Evolutionary conservation across 1,140 invertebrate species (phyloP), one percentile per base, ranked within the genome.

Genomic region (Drosophila pachea): DNA sequence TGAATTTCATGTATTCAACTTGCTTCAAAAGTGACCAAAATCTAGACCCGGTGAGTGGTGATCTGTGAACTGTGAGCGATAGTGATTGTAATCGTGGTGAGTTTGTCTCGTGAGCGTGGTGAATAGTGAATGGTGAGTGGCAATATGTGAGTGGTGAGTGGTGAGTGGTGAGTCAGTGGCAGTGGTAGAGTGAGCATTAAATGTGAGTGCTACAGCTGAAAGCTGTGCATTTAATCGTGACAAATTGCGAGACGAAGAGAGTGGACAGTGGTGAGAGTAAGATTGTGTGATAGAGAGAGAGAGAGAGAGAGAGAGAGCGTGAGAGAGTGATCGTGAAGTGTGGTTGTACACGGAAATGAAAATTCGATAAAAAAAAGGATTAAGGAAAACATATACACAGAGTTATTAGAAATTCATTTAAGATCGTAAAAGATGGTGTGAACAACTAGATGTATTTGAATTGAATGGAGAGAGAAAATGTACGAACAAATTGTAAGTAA

Each of bases 401-500:
- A 61, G 53, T 56, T 71, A 71, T 40, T 61, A 38, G 16, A 58
- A 58, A n/a, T 33, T 43, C 33, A 33, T 60, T 43, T 49, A 65
- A 52, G 32, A 64, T 58, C 59, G 4, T 54, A 70, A 48, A 70
- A 70, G 53, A 70, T 58, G 59, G 35, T 59, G 62, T 65, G 68
- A 70, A 70, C 61, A 70, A 70, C 68, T 76, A 76, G 68, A 73
- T 76, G 73, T 68, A 60, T 47, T 76, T 76, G 73, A 76, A 56
- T 75, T 73, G 55, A 64, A 63, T 68, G 58, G 43, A 73, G 42
- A 69, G 22, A 22, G 22, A 74, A 73, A 73, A 59, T 67, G 78
- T 73, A 64, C 61, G 74, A 79, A 77, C 55, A 81, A 68, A 75
- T 81, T 81, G 76, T 40, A 81, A 65, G 35, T 73, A 76, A 73